Evolutionary conservation across 1,140 invertebrate genomes (phyloP), one percentile per base, ranked within the genome.

Genomic region (Druon quercuslanigerum): DNA sequence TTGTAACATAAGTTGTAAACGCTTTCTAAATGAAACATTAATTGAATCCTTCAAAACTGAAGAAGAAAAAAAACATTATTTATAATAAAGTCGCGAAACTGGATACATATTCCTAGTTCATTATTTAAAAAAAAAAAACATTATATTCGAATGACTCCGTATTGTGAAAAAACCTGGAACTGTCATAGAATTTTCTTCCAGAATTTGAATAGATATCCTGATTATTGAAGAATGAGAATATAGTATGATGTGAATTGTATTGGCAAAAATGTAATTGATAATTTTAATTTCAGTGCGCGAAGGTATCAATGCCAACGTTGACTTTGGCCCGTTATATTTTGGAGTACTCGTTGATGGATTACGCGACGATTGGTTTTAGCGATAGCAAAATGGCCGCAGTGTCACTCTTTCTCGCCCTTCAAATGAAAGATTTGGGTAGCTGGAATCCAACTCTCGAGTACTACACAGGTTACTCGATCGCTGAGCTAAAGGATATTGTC

Each of bases 281-380:
- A 72, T 50, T 84, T 79, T 77, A 74, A 81, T 76, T 92, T 82
- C 84, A 98, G 96, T 97, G 96, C 92, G 95, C 95, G 50, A 95
- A 96, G 90, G 93, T 97, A 20, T 94, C 95, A n/a, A 98, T 99
- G 96, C 95, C 96, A 52, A 96, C 96, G 3, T 92, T 99, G 74
- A 99, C 98, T 0, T 90, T 99, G 81, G 97, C 98, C 13, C 94
- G 98, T 79, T 99, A 95, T 90, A 96, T 99, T 85, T 92, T 99
- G 81, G 99, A 99, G 91, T 94, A 95, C 84, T 97, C 97, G 1
- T 91, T 99, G 56, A 96, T 99, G 95, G 97, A 99, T 83, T 99
- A 99, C 89, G 92, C 94, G 3, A 95, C 97, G 71, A 93, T 98
- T 79, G 92, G 91, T 13, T 92, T 94, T 17, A 94, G 94, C 16